Percentiles rank a stretch among this genome's conserved stretches.
Evolutionary conservation across 2,797 vertebrate genomes (phyloP).

Genomic region (Rousettus madagascariensis): DNA sequence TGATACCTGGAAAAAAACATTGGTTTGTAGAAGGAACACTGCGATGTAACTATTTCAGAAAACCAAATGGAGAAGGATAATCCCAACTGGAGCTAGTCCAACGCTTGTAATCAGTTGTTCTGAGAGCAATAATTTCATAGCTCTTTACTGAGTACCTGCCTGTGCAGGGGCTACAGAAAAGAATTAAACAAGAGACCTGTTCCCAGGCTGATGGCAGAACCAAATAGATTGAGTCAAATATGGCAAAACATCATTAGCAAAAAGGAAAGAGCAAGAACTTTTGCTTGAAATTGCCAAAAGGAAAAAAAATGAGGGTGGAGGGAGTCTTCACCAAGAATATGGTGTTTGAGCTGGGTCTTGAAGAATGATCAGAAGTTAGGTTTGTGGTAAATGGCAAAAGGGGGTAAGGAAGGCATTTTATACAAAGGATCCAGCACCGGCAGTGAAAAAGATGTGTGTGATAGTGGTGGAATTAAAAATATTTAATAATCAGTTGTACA

Average conservation of each 20-base stretch:
- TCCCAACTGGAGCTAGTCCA: not conserved
- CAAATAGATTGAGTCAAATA: constrained; percentile 3
- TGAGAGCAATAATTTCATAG: not conserved
- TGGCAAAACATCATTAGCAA: not conserved
- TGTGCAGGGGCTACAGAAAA: not conserved
- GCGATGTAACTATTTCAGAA: not conserved
- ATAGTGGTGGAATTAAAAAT: not conserved
- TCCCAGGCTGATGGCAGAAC: not conserved
- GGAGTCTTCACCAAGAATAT: not conserved
- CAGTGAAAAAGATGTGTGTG: not conserved
- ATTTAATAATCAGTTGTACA: not conserved
- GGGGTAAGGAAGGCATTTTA: not conserved
- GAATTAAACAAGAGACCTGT: not conserved
- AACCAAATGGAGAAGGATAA: not conserved
- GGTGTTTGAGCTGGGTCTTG: not conserved
- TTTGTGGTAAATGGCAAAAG: constrained; percentile 17
- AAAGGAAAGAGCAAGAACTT: not conserved
- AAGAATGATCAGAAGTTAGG: not conserved
- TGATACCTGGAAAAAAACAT: not conserved
- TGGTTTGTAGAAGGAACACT: not conserved
- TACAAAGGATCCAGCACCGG: not conserved
- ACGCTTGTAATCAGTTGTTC: not conserved
- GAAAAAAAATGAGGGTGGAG: not conserved
- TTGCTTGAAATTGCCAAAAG: not conserved
- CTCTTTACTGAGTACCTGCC: not conserved